A percentile compares a stretch with the other conserved stretches of the same genome.
Conservation (phyloP, 2,113 vertebrate species). For the Ancistrus triradiatus region DNA sequence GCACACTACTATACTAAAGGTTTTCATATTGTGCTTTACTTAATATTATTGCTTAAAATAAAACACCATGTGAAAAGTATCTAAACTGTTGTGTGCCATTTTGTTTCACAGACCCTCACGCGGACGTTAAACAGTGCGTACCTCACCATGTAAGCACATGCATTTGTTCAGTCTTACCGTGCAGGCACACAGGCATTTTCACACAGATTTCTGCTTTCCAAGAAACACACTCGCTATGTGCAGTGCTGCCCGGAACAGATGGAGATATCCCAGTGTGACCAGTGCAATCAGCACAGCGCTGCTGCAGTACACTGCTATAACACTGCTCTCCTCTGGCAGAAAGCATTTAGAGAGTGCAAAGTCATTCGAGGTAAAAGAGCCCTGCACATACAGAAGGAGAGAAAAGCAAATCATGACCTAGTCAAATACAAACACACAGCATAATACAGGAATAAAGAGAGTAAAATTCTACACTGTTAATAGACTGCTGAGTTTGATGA, state of each 20-base stretch:
- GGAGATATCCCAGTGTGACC: slow-evolving; percentile 57
- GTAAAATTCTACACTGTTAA: not conserved
- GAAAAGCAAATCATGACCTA: not conserved
- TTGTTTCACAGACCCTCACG: too few relatives aligned
- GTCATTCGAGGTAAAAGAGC: slow-evolving; percentile 66
- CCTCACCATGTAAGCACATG: too few relatives aligned
- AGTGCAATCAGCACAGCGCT: slow-evolving; percentile 55
- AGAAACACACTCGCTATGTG: slow-evolving; percentile 60
- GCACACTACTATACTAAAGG: too few relatives aligned
- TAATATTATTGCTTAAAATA: too few relatives aligned
- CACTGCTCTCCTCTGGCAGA: slow-evolving; percentile 71
- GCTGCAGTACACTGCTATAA: slow-evolving; percentile 65
- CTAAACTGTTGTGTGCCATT: too few relatives aligned
- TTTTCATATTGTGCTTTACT: too few relatives aligned
- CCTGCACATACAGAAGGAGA: slow-evolving; percentile 58
- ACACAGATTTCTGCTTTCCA: slow-evolving; percentile 62
- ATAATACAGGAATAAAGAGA: not conserved
- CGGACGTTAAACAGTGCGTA: too few relatives aligned
- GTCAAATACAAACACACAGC: not conserved
- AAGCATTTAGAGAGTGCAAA: slow-evolving; percentile 74
- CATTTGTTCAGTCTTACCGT: too few relatives aligned
- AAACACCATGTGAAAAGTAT: too few relatives aligned
- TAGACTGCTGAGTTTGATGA: not conserved
- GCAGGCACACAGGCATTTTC: too few relatives aligned
- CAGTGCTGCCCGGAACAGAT: slow-evolving; percentile 55